phyloP scores from a whole-genome alignment of 2,888 invertebrate species.

The Polymixis lichenea region DNA sequence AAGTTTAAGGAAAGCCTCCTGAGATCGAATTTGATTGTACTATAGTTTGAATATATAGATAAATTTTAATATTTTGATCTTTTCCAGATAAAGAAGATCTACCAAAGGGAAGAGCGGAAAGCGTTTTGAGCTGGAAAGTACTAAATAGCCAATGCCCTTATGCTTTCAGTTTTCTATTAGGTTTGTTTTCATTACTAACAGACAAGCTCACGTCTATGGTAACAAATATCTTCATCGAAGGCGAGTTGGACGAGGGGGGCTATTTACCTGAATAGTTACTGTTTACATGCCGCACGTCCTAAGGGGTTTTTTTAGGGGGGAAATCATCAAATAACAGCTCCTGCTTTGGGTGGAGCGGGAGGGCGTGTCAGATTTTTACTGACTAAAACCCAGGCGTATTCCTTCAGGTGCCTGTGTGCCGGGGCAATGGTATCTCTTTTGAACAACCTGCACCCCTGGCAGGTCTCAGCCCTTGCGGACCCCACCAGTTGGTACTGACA shows the following conservation, averaged over 20 bases:
- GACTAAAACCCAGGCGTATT: no score
- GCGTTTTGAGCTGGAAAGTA: slow-evolving; percentile 76
- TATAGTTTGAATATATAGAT: no score
- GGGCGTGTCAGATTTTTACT: no score
- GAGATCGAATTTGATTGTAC: not conserved
- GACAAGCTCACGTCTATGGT: not conserved
- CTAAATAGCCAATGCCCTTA: slow-evolving; percentile 78
- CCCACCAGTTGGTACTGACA: no score
- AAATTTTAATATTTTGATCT: not conserved
- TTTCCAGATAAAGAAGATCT: slow-evolving; percentile 77
- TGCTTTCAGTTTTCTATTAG: slow-evolving; percentile 82
- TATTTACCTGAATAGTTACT: not conserved
- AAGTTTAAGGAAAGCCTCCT: not conserved
- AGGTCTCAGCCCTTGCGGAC: no score
- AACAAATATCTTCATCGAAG: not conserved
- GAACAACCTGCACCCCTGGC: no score
- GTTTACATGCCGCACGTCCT: no score
- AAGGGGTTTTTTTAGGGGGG: not conserved
- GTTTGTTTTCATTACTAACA: slow-evolving; percentile 62
- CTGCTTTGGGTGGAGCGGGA: no score
- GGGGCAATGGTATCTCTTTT: no score
- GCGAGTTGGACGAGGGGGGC: not conserved
- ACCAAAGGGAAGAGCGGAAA: slow-evolving; percentile 69
- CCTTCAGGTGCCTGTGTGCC: no score
- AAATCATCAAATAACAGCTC: no score